Base-by-base conservation (phyloP, 1,140 invertebrate species). In the Holotrichia oblita region DNA sequence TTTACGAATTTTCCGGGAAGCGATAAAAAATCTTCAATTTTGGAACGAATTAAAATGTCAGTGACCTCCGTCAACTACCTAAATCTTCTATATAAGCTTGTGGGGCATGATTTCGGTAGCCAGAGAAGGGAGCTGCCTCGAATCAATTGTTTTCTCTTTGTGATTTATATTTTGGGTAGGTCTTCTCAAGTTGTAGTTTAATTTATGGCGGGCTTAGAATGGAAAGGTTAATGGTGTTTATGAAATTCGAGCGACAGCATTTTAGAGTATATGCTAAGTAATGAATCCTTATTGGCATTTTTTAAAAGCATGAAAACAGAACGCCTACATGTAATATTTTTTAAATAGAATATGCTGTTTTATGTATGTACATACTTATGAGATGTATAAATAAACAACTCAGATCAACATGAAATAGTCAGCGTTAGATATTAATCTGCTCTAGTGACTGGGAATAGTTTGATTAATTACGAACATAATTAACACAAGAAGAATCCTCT, bases 201-300 rank as follows among this genome's bases (percentile, higher is more conserved):
- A 55, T 55, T 55, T 55, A 17, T 55, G 14, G 48, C 48, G n/a
- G 6, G 14, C 48, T 6, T 55, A 55, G 48, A 55, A 34, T 17
- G 48, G 48, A 55, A 55, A 55, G 48, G 48, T 55, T 55, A 55
- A 55, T 55, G 48, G 48, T 55, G 48, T 17, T 55, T 55, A 55
- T 20, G 17, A 55, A 55, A 55, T 55, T 55, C 17, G 17, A 17
- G n/a, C 48, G 17, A 55, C 17, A 55, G 14, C 0, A n/a, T 2
- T 14, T 55, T n/a, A 55, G 27, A 34, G 27, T 34, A 4, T 34
- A 34, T 34, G 27, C 4, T 34, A 34, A 34, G 27, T 34, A 34
- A 34, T 34, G 27, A 34, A 34, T 34, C 4, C 27, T 34, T 34
- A 34, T 34, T 34, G 27, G 4, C 4, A 34, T 34, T 34, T 34